Base-by-base conservation (phyloP, 2,797 vertebrate species). In the Chloroceryle amazona region DNA sequence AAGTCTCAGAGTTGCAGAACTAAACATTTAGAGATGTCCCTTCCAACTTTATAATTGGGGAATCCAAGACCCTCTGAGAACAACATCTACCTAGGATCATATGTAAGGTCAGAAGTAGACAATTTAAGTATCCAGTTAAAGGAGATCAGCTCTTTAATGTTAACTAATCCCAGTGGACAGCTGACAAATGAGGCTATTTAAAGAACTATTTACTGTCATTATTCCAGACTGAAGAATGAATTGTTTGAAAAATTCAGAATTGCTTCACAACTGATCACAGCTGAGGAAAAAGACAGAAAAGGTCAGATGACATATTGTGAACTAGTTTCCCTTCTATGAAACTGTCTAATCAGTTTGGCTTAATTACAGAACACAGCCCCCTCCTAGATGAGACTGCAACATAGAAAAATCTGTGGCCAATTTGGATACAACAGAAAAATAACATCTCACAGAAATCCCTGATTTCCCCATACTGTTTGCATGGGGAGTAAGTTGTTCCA, bases 401-500 rank as follows among this genome's bases (percentile, higher is more conserved):
- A 1, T 7, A 89, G 83, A 67, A 93, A 97, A 96, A 82, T 97
- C 83, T 97, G 96, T 71, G 83, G 81, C 81, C 75, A 92, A 95
- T 96, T 94, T 96, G 88, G 63, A 73, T 84, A 62, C 22, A 83
- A 72, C 10, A 68, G 81, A 79, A 71, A 81, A 85, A 92, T 5
- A 89, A 46, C 39, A 91, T 61, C 88, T 94, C 67, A 17, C 86
- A 96, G 62, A 96, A 95, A 90, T 94, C 89, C 81, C 86, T 91
- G 75, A 90, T 88, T 93, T 94, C 73, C 87, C 85, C 55, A 66
- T 95, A 92, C 83, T 95, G 95, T 97, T 95, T 97, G 89, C 72
- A 88, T 60, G 92, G 93, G 81, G 93, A 91, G 89, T 97, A 96
- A 96, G 68, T 79, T 93, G 89, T 96, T 95, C 95, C 93, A 96